phyloP scores from a whole-genome alignment of 2,113 vertebrate genomes.

The Pyrgilauda ruficollis region DNA sequence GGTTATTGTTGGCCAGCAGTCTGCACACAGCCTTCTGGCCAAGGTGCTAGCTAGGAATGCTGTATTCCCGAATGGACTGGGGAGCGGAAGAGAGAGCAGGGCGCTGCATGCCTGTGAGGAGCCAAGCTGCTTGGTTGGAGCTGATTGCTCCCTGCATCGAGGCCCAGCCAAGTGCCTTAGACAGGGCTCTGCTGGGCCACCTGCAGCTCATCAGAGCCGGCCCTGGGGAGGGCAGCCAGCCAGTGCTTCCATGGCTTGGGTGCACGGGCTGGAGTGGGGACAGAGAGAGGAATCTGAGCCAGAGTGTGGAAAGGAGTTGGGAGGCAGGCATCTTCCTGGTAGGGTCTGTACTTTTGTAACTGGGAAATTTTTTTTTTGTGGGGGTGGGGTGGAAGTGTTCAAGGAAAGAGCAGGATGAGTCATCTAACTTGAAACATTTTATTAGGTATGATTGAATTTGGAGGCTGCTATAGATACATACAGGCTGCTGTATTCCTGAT shows the following conservation, averaged over 20 bases:
- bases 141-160: neutral
- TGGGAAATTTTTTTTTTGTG: neutral
- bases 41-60: slow-evolving; percentile 32
- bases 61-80: neutral
- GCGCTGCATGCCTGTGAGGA: neutral
- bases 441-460: neutral
- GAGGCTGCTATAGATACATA: neutral
- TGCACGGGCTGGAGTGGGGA: neutral
- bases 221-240: neutral
- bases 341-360: neutral
- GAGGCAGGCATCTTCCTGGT: neutral
- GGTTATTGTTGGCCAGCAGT: slow-evolving; percentile 18
- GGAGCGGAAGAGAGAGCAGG: neutral
- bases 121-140: neutral
- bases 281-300: neutral
- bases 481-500: neutral
- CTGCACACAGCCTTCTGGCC: neutral
- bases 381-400: fast-evolving
- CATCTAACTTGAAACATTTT: neutral
- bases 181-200: neutral
- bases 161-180: neutral
- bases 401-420: neutral
- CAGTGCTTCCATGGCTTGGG: neutral
- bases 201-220: slow-evolving; percentile 24
- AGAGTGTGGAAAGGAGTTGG: neutral